Conservation (phyloP, 2,113 vertebrate species). For the Oenanthe melanoleuca region DNA sequence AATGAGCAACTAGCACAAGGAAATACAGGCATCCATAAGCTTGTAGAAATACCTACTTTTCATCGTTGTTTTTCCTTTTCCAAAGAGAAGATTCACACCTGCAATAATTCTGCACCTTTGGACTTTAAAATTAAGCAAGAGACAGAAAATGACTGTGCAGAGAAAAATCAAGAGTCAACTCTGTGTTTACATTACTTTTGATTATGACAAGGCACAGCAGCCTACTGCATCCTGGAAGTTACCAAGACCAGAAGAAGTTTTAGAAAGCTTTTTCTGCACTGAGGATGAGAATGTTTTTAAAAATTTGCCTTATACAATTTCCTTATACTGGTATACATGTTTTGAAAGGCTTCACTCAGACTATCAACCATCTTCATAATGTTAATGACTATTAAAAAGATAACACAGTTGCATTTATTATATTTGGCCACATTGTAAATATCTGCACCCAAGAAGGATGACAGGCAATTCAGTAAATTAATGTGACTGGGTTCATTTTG, state of each 20-base stretch:
- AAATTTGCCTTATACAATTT: not conserved
- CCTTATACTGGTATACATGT: not conserved
- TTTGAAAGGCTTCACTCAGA: not conserved
- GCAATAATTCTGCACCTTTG: conserved; percentile 2
- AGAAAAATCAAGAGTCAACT: not conserved
- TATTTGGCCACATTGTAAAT: not conserved
- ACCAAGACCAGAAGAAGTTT: not conserved
- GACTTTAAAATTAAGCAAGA: conserved; percentile 22
- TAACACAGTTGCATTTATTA: not conserved
- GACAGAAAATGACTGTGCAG: not conserved
- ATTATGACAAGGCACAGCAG: not conserved
- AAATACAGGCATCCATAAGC: not conserved
- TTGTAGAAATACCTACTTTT: conserved; percentile 1
- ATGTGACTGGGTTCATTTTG: not conserved
- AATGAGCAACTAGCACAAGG: not conserved
- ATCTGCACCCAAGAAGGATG: not conserved
- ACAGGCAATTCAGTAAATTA: conserved; percentile 19
- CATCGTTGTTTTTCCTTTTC: conserved; percentile 31
- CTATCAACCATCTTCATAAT: not conserved
- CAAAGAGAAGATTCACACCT: conserved; percentile 29
- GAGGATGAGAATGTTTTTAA: not conserved
- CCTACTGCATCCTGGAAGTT: not conserved
- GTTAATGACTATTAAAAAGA: conserved; percentile 18
- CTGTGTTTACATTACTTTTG: not conserved
- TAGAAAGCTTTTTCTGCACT: not conserved